Base-by-base conservation (phyloP, 2,888 invertebrate genomes). In the Macrosiphum euphorbiae region DNA sequence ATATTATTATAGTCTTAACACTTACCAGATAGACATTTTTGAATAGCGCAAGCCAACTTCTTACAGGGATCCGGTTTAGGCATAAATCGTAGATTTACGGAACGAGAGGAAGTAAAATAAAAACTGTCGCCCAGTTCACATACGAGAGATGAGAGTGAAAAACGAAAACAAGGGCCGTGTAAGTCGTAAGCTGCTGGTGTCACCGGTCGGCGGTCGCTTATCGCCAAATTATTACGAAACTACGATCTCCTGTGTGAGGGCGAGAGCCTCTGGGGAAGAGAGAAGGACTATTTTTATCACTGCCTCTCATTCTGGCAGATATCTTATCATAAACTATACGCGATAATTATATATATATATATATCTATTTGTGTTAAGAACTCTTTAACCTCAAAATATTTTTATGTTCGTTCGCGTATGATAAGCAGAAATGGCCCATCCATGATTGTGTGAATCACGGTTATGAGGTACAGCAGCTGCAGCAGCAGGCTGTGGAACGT, bases 1-100 rank as follows among this genome's bases (percentile, higher is more conserved):
- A 35, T 78, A 78, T 67, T 41, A 78, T 20, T 78, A 8, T 8
- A 78, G 8, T 35, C 20, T 35, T 78, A 20, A 20, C 20, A 87
- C 96, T 96, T 96, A 98, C 98, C 97, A 96, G 96, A 96, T 95
- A 98, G 96, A 96, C 98, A 98, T 96, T 96, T 97, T 96, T 98
- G 98, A 95, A 98, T 97, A 95, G 97, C 97, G 96, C 98, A 98
- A 94, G 98, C 98, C 95, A 96, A 97, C 95, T 96, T 96, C 96
- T 98, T 98, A 96, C 98, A 98, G 35, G 98, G 98, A 96, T 98
- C 98, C 95, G 90, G 67, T 44, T 90, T 94, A 94, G 94, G 94
- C 94, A 94, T 94, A 52, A 90, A 94, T 93, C 35, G 35, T 78
- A 35, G n/a, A n/a, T 20, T 2, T 78, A 20, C 35, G 3, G n/a